Conservation (phyloP, 2,888 invertebrate genomes). For the Leptopilina syphax region DNA sequence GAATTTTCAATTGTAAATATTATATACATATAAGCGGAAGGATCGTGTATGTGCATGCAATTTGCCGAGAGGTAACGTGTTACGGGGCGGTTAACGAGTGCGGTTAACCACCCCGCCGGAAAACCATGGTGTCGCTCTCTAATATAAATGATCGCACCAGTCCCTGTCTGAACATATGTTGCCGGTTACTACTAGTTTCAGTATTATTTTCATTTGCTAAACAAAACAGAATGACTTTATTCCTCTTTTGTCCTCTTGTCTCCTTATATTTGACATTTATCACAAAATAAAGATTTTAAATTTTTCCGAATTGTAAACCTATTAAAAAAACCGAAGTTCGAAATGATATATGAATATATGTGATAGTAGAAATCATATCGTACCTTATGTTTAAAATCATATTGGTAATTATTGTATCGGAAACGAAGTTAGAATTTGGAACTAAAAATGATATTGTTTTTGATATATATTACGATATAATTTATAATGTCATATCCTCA, state of each 20-base stretch:
- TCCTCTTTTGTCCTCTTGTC: neutral
- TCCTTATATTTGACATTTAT: neutral
- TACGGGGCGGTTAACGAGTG: constrained; percentile 76
- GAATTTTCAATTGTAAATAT: constrained; percentile 55
- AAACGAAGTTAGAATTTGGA: too few relatives aligned
- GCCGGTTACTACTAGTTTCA: constrained; percentile 68
- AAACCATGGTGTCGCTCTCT: constrained; percentile 73
- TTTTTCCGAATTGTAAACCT: too few relatives aligned
- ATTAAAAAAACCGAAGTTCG: too few relatives aligned
- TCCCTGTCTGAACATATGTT: constrained; percentile 75
- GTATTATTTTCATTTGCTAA: constrained; percentile 55
- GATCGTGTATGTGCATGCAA: constrained; percentile 57
- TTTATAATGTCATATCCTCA: too few relatives aligned
- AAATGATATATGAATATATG: too few relatives aligned
- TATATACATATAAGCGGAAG: constrained; percentile 51
- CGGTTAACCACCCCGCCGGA: constrained; percentile 75
- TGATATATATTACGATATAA: too few relatives aligned
- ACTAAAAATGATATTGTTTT: too few relatives aligned
- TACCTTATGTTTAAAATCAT: too few relatives aligned
- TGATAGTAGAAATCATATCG: too few relatives aligned
- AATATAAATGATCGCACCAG: constrained; percentile 69
- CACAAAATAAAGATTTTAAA: neutral
- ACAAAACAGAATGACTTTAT: constrained; percentile 43
- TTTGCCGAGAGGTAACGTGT: constrained; percentile 69
- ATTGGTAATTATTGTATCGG: too few relatives aligned